phyloP scores from a whole-genome alignment of 2,113 vertebrate species.

The Machaerirhynchus nigripectus region DNA sequence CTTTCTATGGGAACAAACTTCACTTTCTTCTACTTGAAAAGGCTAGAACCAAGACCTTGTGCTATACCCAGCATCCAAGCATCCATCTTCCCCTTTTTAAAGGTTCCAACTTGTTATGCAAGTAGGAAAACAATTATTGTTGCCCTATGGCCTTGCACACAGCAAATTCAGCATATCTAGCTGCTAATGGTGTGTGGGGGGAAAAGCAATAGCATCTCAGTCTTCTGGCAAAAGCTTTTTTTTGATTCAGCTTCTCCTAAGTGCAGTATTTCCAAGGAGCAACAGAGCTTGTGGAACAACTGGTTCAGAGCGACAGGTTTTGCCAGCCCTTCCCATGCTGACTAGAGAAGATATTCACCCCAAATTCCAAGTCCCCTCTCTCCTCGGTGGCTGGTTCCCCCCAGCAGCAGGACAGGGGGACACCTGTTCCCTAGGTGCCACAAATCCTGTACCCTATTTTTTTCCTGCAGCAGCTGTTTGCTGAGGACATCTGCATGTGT shows the following conservation, averaged over 20 bases:
- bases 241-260: background rate
- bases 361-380: background rate
- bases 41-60: background rate
- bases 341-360: fast-evolving
- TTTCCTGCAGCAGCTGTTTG: background rate
- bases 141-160: background rate
- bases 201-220: background rate
- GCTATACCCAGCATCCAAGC: background rate
- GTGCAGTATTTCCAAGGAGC: background rate
- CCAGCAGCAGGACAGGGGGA: background rate
- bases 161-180: background rate
- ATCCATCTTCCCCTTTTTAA: background rate
- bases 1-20: background rate
- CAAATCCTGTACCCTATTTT: background rate
- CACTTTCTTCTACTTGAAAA: background rate
- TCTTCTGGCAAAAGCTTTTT: background rate
- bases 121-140: background rate
- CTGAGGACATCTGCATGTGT: no score
- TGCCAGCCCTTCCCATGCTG: background rate
- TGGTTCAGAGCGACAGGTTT: background rate
- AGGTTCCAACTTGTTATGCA: background rate
- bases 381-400: background rate
- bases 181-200: no score
- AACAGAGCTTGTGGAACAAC: background rate
- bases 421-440: background rate